Base-by-base conservation (phyloP, 2,113 vertebrate genomes). In the Probosciger aterrimus region DNA sequence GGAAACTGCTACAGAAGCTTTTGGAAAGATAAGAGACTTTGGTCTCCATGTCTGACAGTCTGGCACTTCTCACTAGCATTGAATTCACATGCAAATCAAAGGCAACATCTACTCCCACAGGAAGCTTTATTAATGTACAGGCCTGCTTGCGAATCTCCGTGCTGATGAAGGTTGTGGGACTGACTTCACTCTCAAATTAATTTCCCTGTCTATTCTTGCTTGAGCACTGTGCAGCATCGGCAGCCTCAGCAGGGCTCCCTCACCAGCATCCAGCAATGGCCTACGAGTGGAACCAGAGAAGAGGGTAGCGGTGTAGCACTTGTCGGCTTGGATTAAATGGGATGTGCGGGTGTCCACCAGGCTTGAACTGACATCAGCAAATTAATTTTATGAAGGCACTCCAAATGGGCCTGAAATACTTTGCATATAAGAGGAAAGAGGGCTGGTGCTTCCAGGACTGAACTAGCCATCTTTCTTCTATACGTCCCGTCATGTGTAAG, bases 61-160 rank as follows among this genome's bases (percentile, higher is more conserved):
- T 96, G 96, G 95, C 96, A 92, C 96, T 94, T 97, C 92, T 96
- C 95, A 92, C 95, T 92, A 94, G 96, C 93, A 91, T 96, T 94
- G 96, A 96, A 97, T 97, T 97, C 93, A 96, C 93, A 96, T 96
- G 95, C 95, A 96, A 96, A 96, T 97, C 96, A 93, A 96, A 97
- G 94, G 93, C 95, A 96, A 95, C 96, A 96, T 95, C 96, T 92
- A 96, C 95, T 96, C 95, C 84, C 89, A 90, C 94, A 96, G 91
- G 95, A 95, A 96, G 93, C 83, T 93, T 96, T 96, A 96, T 97
- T 96, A 93, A 92, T 93, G 95, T 96, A 85, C 93, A 70, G 95
- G 95, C 93, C 91, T 86, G 95, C 93, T 96, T 87, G 82, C 2
- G 80, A 87, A 88, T 93, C 94, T 95, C 86, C 79, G 64, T 25